phyloP scores from a whole-genome alignment of 2,113 vertebrate species.

The Cebidichthys violaceus region DNA sequence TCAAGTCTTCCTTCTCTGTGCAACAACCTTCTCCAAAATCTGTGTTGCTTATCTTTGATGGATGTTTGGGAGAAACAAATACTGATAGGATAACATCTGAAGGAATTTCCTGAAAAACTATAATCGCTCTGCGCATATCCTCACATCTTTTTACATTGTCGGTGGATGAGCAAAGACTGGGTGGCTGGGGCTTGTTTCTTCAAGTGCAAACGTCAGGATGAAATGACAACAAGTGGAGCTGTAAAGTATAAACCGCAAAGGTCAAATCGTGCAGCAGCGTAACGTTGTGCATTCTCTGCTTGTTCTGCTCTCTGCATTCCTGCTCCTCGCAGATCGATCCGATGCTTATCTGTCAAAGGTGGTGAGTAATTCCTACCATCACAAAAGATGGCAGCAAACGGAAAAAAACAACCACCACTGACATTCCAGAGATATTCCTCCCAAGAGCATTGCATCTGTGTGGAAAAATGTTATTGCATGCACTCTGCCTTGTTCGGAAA shows the following conservation, averaged over 20 bases:
- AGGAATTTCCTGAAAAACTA: slow-evolving; percentile 73
- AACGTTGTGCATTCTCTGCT: slow-evolving; percentile 35
- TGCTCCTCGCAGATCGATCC: slow-evolving; percentile 75
- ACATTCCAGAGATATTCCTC: slow-evolving; percentile 81
- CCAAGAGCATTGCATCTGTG: slow-evolving; percentile 74
- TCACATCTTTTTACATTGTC: slow-evolving; percentile 31
- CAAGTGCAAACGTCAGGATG: slow-evolving; percentile 43
- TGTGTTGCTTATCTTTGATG: slow-evolving; percentile 44
- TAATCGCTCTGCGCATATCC: not conserved
- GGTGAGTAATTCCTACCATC: slow-evolving; percentile 82
- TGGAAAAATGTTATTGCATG: slow-evolving; percentile 77
- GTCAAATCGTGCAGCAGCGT: slow-evolving; percentile 56
- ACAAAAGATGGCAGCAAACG: slow-evolving; percentile 78
- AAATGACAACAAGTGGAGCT: slow-evolving; percentile 43
- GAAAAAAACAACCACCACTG: slow-evolving; percentile 71
- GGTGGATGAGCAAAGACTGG: slow-evolving; percentile 20
- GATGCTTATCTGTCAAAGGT: slow-evolving; percentile 78
- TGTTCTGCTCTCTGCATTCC: slow-evolving; percentile 72
- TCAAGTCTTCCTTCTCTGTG: slow-evolving; percentile 13
- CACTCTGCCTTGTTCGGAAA: slow-evolving; percentile 64
- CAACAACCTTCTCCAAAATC: slow-evolving; percentile 30
- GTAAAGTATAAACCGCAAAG: slow-evolving; percentile 53
- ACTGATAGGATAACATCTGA: slow-evolving; percentile 65
- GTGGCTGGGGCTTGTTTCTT: slow-evolving; percentile 28
- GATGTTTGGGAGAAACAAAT: slow-evolving; percentile 52